Base-by-base conservation (phyloP, 2,797 vertebrate genomes). In the Lates japonicus region DNA sequence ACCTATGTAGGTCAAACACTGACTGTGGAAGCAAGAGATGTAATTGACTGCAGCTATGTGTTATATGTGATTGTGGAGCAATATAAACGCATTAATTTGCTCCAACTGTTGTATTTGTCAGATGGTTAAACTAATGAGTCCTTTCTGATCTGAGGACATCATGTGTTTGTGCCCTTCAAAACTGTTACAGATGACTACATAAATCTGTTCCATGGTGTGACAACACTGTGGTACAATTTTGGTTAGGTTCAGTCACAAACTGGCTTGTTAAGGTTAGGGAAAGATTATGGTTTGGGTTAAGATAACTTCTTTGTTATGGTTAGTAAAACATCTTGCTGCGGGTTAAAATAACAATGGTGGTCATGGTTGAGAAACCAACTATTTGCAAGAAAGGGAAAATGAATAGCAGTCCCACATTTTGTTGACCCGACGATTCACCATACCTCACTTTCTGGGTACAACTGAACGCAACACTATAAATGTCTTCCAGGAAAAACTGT, bases 1-100 rank as follows among this genome's bases (percentile, higher is more conserved):
- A n/a, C 5, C 6, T 49, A 54, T 68, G 46, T 60, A 57, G 63
- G 58, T 69, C 64, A 73, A 68, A 76, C 46, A 39, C 35, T 69
- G 35, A 80, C 17, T 11, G 31, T 59, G 35, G 31, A 58, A 33
- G 20, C 14, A n/a, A 41, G 25, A 52, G 13, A 76, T 33, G 22
- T 39, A 66, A 54, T 12, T n/a, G 35, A 17, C 22, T 61, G 31
- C 20, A 78, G 42, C 22, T 41, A 2, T 25, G 22, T 31, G n/a
- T n/a, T 35, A 63, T 20, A 59, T 33, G 11, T 42, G 17, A 51
- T 5, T 57, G 22, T 58, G 6, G 12, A 7, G n/a, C 25, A 39
- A 39, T 41, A 16, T 41, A 51, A 75, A 49, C 0, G 13, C 0
- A 1, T 68, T 37, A 39, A 20, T 46, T 22, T 29, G 29, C 2